phyloP scores from a whole-genome alignment of 2,113 vertebrate genomes.

The Epinephelus cyanopodus region DNA sequence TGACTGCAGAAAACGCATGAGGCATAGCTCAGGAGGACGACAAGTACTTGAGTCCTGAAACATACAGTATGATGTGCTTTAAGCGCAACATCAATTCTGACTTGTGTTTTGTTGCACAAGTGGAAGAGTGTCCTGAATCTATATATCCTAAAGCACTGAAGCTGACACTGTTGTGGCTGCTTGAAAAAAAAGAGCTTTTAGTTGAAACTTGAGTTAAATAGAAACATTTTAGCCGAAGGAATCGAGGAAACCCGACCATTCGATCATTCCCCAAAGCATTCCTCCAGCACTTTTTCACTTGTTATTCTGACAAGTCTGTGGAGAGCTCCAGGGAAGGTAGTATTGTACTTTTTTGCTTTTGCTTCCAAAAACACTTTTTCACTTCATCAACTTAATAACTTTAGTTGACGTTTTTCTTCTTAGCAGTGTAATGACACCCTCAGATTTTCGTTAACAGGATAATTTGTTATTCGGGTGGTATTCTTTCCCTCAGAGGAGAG shows the following conservation, averaged over 20 bases:
- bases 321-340: conserved; percentile 13
- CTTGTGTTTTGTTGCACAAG: conserved; percentile 28
- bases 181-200: conserved; percentile 25
- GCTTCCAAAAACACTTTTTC: conserved; percentile 4
- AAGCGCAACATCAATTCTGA: conserved; percentile 32
- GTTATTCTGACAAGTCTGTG: conserved; percentile 27
- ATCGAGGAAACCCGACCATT: conserved; percentile 8
- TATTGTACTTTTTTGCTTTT: neutral
- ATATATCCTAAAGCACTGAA: conserved; percentile 30
- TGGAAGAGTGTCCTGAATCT: conserved; percentile 30
- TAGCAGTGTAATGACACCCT: neutral
- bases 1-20: conserved; percentile 56
- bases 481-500: conserved; percentile 35
- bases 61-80: conserved; percentile 41
- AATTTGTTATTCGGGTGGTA: neutral
- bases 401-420: conserved; percentile 22
- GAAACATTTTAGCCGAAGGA: conserved; percentile 35
- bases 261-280: conserved; percentile 26
- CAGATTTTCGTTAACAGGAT: neutral
- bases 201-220: conserved; percentile 32
- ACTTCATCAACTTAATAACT: conserved; percentile 9
- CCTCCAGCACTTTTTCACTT: conserved; percentile 22
- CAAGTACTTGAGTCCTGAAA: conserved; percentile 44
- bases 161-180: conserved; percentile 15
- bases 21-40: conserved; percentile 48